phyloP scores from a whole-genome alignment of 2,888 invertebrate genomes.

The Penaeus monodon region DNA sequence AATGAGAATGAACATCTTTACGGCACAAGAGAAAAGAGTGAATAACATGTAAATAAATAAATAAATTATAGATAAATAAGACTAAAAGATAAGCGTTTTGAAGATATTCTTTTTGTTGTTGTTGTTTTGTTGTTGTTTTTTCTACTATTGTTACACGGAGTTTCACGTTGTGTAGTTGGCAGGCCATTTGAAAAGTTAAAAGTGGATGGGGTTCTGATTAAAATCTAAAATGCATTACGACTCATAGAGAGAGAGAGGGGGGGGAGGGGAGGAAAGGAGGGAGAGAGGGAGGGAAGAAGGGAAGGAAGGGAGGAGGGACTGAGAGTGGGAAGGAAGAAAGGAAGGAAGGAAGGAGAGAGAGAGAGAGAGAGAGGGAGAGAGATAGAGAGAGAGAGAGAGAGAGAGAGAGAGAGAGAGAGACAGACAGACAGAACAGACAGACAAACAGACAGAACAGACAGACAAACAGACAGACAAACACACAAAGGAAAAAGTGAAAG shows the following conservation, averaged over 20 bases:
- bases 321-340: not conserved
- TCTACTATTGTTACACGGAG: too few species aligned
- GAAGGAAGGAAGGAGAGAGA: not conserved
- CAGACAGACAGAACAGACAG: slow-evolving; percentile 22
- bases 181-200: too few species aligned
- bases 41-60: too few species aligned
- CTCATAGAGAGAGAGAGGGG: not conserved
- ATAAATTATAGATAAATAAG: too few species aligned
- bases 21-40: too few species aligned
- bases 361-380: slow-evolving; percentile 3
- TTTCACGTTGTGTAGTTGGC: too few species aligned
- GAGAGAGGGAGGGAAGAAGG: not conserved
- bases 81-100: too few species aligned
- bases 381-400: not conserved
- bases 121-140: too few species aligned
- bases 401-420: not conserved
- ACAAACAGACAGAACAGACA: slow-evolving; percentile 6
- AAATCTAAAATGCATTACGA: not conserved
- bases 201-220: not conserved
- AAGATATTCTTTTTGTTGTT: too few species aligned
- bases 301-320: not conserved
- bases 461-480: not conserved
- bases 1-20: too few species aligned
- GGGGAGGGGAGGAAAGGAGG: not conserved
- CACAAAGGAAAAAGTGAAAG: not conserved